These are phyloP conservation scores for Ptychadena robeensis DNA, from an alignment of 2,797 vertebrate genomes.

Conservation along the genomic window DNA sequence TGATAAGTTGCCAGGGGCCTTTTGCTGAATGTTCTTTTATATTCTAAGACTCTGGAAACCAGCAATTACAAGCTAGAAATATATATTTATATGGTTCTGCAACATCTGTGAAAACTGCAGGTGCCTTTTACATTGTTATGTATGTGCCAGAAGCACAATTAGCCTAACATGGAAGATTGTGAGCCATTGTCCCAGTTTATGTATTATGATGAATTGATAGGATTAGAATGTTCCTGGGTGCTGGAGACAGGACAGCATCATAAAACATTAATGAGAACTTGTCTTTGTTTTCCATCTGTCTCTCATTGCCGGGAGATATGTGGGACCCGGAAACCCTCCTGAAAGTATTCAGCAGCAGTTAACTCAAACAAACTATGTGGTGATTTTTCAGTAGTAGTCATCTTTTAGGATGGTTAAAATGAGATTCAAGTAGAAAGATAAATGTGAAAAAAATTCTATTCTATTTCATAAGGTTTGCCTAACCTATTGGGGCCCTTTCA, in stretches of 20 bases:
- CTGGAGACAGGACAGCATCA: neutral
- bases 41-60: too few species aligned
- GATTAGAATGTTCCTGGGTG: neutral
- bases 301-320: neutral
- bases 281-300: neutral
- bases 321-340: neutral
- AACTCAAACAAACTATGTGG: neutral
- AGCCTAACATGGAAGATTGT: neutral
- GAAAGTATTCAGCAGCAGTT: neutral
- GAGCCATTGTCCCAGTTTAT: neutral
- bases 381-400: neutral
- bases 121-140: neutral
- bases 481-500: too few species aligned
- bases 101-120: neutral
- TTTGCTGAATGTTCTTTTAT: too few species aligned
- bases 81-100: neutral
- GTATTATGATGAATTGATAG: conserved; percentile 5
- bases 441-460: too few species aligned
- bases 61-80: too few species aligned
- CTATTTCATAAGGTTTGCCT: too few species aligned
- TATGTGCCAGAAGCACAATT: neutral
- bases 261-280: conserved; percentile 16
- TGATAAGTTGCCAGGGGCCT: too few species aligned
- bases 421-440: too few species aligned
- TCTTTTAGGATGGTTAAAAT: neutral